Percentiles rank a stretch among this genome's conserved stretches.
phyloP scores from a whole-genome alignment of 2,113 vertebrate species.

The Spilogale gracilis region DNA sequence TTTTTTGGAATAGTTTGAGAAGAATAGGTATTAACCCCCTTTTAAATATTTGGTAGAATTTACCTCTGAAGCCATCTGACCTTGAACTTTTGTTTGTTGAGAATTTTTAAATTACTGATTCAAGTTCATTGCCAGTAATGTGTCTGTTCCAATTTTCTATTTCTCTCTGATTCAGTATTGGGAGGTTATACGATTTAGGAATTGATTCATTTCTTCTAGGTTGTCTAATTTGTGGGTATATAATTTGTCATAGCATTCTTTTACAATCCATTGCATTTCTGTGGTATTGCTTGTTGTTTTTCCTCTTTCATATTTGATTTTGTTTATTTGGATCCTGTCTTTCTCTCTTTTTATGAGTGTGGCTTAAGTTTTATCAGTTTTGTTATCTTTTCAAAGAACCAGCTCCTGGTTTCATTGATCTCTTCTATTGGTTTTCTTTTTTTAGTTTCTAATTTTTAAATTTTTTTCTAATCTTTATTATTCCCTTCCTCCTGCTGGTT shows the following conservation, averaged over 20 bases:
- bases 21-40: not conserved
- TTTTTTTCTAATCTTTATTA: not conserved
- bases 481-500: not conserved
- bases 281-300: not conserved
- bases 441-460: not conserved
- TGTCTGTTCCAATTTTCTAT: not conserved
- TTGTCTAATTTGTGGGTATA: not conserved
- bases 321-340: not conserved
- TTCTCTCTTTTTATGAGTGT: not conserved
- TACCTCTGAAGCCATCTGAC: not conserved
- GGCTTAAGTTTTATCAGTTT: not conserved
- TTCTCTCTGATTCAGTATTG: not conserved
- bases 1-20: not conserved
- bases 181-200: not conserved
- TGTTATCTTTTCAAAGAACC: not conserved
- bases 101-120: not conserved
- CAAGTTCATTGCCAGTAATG: not conserved
- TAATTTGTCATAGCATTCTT: not conserved
- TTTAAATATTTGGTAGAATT: not conserved
- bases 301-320: not conserved
- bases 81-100: not conserved
- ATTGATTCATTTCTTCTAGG: not conserved
- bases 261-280: not conserved
- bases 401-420: not conserved
- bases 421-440: not conserved